phyloP scores from a whole-genome alignment of 1,140 invertebrate genomes.

The Drosophila oshimai region DNA sequence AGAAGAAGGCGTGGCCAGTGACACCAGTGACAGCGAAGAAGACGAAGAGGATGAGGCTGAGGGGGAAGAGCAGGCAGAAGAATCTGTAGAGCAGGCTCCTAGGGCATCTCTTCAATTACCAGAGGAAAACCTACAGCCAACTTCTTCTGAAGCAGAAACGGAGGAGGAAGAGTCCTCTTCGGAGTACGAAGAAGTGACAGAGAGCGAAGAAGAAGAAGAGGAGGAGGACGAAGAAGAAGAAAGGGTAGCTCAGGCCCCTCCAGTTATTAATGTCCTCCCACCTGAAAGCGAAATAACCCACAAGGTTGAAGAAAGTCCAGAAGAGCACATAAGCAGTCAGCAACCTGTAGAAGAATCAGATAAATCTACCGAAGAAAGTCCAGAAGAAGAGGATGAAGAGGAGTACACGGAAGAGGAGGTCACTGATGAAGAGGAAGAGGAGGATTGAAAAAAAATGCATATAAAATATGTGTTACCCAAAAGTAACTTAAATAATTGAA shows the following conservation, averaged over 20 bases:
- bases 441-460: not conserved
- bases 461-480: not conserved
- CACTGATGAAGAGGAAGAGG: constrained; percentile 43
- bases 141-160: constrained; percentile 20
- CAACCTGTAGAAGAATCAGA: not conserved
- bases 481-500: not conserved
- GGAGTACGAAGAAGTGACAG: constrained; percentile 55
- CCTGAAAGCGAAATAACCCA: constrained; percentile 33
- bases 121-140: not conserved
- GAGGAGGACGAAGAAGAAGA: not conserved
- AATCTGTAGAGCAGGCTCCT: not conserved
- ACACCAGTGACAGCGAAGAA: constrained; percentile 50
- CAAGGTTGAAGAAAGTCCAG: constrained; percentile 13
- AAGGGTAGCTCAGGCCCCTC: constrained; percentile 9
- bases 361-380: not conserved
- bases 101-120: not conserved
- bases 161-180: constrained; percentile 49
- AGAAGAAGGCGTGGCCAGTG: constrained; percentile 51
- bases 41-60: constrained; percentile 24
- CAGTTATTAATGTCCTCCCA: constrained; percentile 55
- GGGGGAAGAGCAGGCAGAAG: constrained; percentile 3
- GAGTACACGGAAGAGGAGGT: constrained; percentile 61
- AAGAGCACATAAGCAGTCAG: not conserved
- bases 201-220: constrained; percentile 26
- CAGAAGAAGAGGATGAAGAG: constrained; percentile 33